A percentile compares a stretch with the other conserved stretches of the same genome.
These are phyloP conservation scores for Ecliptopera silaceata DNA, from an alignment of 2,888 invertebrate genomes.

Conservation along the genomic window DNA sequence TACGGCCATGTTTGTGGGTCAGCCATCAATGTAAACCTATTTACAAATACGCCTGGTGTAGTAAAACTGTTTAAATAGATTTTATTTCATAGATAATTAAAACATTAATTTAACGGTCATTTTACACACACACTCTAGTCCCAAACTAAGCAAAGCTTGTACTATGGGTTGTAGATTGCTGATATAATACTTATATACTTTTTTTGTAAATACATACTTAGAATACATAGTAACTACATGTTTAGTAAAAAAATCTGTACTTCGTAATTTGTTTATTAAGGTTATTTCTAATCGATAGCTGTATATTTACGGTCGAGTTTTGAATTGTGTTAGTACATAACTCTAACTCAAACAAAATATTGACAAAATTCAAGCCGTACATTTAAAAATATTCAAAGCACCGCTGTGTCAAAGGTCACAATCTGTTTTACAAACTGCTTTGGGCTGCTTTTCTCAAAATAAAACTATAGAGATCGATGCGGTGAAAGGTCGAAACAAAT, in stretches of 20 bases:
- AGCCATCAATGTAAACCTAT: constrained; percentile 34
- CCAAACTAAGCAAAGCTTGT: no score
- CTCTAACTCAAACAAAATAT: constrained; percentile 8
- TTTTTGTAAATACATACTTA: no score
- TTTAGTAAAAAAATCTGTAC: no score
- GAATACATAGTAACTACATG: no score
- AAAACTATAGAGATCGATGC: constrained; percentile 11
- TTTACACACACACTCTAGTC: no score
- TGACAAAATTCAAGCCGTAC: constrained; percentile 14
- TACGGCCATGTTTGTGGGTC: constrained; percentile 58
- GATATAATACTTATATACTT: no score
- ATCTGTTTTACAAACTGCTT: constrained; percentile 25
- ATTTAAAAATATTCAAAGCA: constrained; percentile 10
- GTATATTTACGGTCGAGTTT: not conserved
- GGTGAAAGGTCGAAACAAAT: constrained; percentile 26
- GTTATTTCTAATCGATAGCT: constrained; percentile 10
- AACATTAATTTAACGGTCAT: no score
- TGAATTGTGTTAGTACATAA: constrained; percentile 9
- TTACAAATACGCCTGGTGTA: constrained; percentile 28
- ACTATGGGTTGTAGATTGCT: no score
- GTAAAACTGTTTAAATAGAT: constrained; percentile 22
- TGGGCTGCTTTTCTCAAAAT: constrained; percentile 23
- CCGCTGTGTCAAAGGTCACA: constrained; percentile 23
- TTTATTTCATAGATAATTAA: constrained; percentile 3
- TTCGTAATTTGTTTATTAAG: no score